phyloP scores from a whole-genome alignment of 2,113 vertebrate genomes.

The Heliornis fulica region DNA sequence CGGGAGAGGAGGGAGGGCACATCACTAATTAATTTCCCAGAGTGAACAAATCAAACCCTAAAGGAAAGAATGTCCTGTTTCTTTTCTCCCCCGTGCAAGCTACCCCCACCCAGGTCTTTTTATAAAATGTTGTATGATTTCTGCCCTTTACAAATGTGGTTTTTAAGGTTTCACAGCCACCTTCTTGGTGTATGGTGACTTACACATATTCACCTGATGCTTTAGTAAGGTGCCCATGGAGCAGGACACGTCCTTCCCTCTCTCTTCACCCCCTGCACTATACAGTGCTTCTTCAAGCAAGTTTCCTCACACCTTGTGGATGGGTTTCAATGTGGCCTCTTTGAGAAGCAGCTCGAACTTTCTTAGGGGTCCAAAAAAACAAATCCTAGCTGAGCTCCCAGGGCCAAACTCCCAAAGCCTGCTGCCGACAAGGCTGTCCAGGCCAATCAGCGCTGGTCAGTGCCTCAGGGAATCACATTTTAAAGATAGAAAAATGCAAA shows the following conservation, averaged over 20 bases:
- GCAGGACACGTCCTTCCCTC: background rate
- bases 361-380: no score
- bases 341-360: no score
- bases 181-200: accelerated
- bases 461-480: no score
- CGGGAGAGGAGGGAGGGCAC: no score
- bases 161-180: background rate
- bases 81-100: background rate
- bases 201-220: background rate
- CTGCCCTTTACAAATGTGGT: background rate
- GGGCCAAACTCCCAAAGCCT: no score
- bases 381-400: no score
- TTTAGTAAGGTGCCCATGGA: background rate
- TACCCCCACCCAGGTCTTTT: background rate
- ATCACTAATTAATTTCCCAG: background rate
- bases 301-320: background rate
- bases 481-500: no score
- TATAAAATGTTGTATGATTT: accelerated
- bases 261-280: background rate
- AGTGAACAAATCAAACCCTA: background rate
- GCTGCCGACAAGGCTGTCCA: no score
- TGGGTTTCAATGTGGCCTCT: no score
- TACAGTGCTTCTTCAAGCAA: background rate
- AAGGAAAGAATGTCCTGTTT: background rate
- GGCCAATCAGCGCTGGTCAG: no score